Evolutionary conservation across 2,888 invertebrate species (phyloP).

Genomic region (Pilophorus perplexus): DNA sequence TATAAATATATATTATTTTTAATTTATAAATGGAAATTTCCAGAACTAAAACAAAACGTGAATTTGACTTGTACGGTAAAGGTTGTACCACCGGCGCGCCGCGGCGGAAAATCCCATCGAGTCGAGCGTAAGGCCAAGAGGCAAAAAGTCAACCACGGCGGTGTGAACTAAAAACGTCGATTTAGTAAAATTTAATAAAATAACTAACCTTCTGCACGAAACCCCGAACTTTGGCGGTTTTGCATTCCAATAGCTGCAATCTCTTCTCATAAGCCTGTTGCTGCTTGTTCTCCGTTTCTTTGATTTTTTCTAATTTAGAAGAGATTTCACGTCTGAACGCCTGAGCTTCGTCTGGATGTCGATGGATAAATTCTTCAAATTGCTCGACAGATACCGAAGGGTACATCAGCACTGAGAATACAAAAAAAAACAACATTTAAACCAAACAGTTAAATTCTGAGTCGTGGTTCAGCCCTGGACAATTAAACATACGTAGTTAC

Average conservation of each 20-base stretch:
- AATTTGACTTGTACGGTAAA: too few species aligned
- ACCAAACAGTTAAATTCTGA: too few species aligned
- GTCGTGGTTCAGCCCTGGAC: too few species aligned
- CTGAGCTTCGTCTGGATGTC: slow-evolving; percentile 90
- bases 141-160: too few species aligned
- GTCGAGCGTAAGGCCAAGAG: too few species aligned
- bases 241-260: slow-evolving; percentile 75
- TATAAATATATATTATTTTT: too few species aligned
- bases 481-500: too few species aligned
- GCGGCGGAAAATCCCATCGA: too few species aligned
- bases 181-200: not conserved
- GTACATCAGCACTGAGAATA: slow-evolving; percentile 50
- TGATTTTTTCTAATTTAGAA: slow-evolving; percentile 80
- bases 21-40: too few species aligned
- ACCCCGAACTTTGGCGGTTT: slow-evolving; percentile 79
- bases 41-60: too few species aligned
- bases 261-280: slow-evolving; percentile 86
- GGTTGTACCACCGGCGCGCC: too few species aligned
- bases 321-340: slow-evolving; percentile 92
- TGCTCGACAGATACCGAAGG: slow-evolving; percentile 77
- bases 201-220: slow-evolving; percentile 71
- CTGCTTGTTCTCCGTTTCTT: slow-evolving; percentile 76
- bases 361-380: slow-evolving; percentile 71
- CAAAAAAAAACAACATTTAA: slow-evolving; percentile 60
- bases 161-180: too few species aligned